phyloP scores from a whole-genome alignment of 2,797 vertebrate genomes.

The Octomys mimax region DNA sequence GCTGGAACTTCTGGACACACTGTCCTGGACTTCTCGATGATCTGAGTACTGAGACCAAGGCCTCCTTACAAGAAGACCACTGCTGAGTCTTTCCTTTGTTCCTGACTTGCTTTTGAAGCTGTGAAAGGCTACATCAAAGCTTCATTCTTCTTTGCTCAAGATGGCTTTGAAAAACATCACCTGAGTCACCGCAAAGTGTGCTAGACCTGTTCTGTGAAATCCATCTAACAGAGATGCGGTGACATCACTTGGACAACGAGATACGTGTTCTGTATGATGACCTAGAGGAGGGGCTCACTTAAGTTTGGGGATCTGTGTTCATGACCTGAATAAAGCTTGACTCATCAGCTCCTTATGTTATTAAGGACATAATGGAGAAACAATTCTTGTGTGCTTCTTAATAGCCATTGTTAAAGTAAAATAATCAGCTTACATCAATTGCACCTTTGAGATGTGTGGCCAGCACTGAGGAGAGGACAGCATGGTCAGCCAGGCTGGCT shows the following conservation, averaged over 20 bases:
- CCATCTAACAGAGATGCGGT: constrained; percentile 55
- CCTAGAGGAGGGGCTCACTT: background rate
- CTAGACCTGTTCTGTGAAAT: constrained; percentile 12
- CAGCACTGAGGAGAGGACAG: background rate
- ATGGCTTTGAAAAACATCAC: constrained; percentile 70
- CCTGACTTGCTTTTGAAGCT: constrained; percentile 56
- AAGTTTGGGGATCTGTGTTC: background rate
- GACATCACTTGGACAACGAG: constrained; percentile 23
- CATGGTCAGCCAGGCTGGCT: background rate
- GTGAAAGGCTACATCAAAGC: constrained; percentile 64
- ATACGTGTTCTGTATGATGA: background rate
- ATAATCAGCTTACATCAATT: background rate
- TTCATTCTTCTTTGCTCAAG: constrained; percentile 29
- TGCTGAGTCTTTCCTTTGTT: constrained; percentile 41
- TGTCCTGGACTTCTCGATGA: constrained; percentile 1
- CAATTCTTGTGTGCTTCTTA: background rate
- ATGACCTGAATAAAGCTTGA: constrained; percentile 26
- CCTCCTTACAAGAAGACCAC: background rate
- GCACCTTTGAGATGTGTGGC: background rate
- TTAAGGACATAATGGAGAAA: constrained; percentile 46
- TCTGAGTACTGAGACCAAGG: constrained; percentile 7
- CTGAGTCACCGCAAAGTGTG: background rate
- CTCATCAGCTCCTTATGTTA: background rate
- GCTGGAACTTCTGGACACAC: constrained; percentile 22
- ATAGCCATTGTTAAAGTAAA: background rate